Evolutionary conservation across 2,113 vertebrate species (phyloP), one percentile per base, ranked within the genome.

Genomic region (Columba livia): DNA sequence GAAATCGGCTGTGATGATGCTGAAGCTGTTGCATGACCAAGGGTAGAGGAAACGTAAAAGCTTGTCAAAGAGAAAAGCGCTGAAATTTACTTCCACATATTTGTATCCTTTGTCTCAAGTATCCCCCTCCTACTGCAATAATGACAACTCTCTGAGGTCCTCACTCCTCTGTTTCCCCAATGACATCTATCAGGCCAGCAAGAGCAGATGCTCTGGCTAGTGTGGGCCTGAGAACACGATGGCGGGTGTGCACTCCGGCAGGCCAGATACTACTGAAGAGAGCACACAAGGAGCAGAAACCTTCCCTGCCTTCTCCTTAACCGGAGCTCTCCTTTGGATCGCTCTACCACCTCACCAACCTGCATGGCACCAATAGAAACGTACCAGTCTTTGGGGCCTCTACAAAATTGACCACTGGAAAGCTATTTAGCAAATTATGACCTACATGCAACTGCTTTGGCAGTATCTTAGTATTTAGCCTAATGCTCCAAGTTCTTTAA

Each of bases 171-270:
- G 34, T 14, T 44, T 14, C 9, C 31, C 3, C 42, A 16, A 15
- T 25, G 21, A 57, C 44, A 65, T 15, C 31, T 31, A 3, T 10
- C 38, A 64, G 23, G 47, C 62, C 64, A 88, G 26, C n/a, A 69
- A 57, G 3, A 48, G 38, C 26, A 29, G 9, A 5, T 2, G 38
- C 10, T 53, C 9, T 32, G 10, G 23, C 62, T 50, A 50, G 50
- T 21, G 11, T 0, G 5, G 29, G 31, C 44, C 72, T 53, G 29
- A 0, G 18, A 50, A 51, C 10, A 7, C 0, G 0, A 42, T 6
- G 42, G 48, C 65, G 72, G 69, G 51, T 44, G 40, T 0, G 6
- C 31, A 36, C 6, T 7, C 1, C 0, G 9, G 25, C 79, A 64
- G 38, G 15, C 19, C 56, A 32, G 12, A 50, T 31, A 25, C 5